Base-by-base conservation (phyloP, 2,113 vertebrate genomes). In the Pristiophorus japonicus region DNA sequence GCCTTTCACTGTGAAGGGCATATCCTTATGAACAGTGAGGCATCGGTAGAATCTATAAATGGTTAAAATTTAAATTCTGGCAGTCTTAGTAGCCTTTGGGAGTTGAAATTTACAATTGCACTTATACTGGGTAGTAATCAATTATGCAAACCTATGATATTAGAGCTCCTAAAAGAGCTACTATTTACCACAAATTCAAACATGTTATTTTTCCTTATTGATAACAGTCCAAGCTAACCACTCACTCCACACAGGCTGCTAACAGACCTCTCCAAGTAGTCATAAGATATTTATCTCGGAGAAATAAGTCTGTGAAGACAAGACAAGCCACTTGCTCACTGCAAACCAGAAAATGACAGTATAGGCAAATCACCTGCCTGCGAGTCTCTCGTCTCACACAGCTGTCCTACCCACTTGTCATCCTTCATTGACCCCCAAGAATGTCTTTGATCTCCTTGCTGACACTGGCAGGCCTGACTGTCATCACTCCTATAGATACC, bases 91-190 rank as follows among this genome's bases (percentile, higher is more conserved):
- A 96, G 96, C 97, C 96, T 96, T 78, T 84, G 96, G 96, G 95
- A 96, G 87, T 95, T 95, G 87, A 97, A 97, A 97, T 96, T 95
- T 97, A 97, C 95, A 78, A 96, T 96, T 96, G 96, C 96, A 96
- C 96, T 97, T 97, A 97, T 96, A 96, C 94, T 20, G 95, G 96
- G 96, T 87, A 96, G 96, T 97, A 97, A 97, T 97, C 94, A 96
- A 88, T 96, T 97, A 97, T 97, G 96, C 95, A 97, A 97, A 97
- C 81, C 96, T 92, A 94, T 94, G 3, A 96, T 97, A 96, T 96
- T 95, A 95, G 87, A 96, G 81, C 91, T 96, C 96, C 95, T 96
- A 94, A 96, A 96, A 95, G 59, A 0, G 3, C 24, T 92, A 84
- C 12, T 45, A 2, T 93, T 95, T 55, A 95, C 24, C 20, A 67